These are phyloP conservation scores for Ceyx erithaca DNA, from an alignment of 2,797 vertebrate species.

Conservation along the genomic window DNA sequence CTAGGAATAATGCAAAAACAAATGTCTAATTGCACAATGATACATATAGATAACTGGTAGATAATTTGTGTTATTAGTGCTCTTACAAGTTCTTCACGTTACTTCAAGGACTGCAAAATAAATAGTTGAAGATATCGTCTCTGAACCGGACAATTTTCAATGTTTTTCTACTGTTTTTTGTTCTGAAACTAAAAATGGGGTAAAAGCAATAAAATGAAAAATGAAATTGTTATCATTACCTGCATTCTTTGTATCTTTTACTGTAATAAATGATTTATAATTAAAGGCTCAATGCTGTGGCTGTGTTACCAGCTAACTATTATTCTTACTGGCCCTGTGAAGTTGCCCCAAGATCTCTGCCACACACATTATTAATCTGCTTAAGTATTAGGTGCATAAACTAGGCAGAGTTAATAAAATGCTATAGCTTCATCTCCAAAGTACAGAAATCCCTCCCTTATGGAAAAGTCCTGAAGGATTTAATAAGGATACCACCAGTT, in stretches of 20 bases:
- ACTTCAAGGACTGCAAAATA: neutral
- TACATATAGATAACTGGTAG: neutral
- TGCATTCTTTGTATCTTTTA: neutral
- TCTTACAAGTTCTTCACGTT: slow-evolving; percentile 18
- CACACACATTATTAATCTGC: slow-evolving; percentile 59
- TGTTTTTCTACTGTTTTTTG: neutral
- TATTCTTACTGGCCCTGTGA: slow-evolving; percentile 46
- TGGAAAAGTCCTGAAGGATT: slow-evolving; percentile 71
- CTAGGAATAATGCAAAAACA: slow-evolving; percentile 2
- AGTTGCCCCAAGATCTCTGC: slow-evolving; percentile 41
- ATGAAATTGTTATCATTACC: neutral
- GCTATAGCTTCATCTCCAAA: slow-evolving; percentile 60
- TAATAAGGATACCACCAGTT: slow-evolving; percentile 68
- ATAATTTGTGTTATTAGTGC: slow-evolving; percentile 34
- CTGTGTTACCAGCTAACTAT: slow-evolving; percentile 18
- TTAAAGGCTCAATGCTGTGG: slow-evolving; percentile 20
- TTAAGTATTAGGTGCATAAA: slow-evolving; percentile 59
- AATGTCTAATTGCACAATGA: neutral
- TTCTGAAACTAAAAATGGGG: neutral
- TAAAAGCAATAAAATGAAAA: neutral
- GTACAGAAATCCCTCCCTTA: slow-evolving; percentile 62
- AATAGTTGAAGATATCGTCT: neutral
- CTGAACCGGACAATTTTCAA: neutral
- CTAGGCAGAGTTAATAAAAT: slow-evolving; percentile 62
- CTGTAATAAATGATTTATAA: slow-evolving; percentile 19